Evolutionary conservation across 2,113 vertebrate species (phyloP).

Genomic region (Percopsis transmontana): DNA sequence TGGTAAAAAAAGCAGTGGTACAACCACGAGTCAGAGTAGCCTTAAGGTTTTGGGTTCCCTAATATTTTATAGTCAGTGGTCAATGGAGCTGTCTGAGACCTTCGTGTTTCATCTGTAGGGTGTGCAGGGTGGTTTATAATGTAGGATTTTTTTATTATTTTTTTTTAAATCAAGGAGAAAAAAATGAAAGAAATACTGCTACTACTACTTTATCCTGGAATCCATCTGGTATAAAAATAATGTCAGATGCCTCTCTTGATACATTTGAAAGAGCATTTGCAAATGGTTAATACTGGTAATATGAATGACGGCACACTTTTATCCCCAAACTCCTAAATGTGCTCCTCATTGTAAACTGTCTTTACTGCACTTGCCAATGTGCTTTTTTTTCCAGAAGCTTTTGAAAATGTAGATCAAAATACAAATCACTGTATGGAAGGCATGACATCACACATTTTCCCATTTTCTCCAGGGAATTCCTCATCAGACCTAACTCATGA

Average conservation of each 20-base stretch:
- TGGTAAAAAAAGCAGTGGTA: slow-evolving; percentile 10
- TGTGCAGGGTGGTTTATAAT: neutral
- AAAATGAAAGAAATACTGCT: slow-evolving; percentile 14
- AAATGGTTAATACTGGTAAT: slow-evolving; percentile 49
- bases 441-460: slow-evolving; percentile 35
- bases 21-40: slow-evolving; percentile 16
- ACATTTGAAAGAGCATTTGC: slow-evolving; percentile 37
- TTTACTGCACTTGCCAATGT: slow-evolving; percentile 23
- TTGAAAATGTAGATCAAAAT: slow-evolving; percentile 49
- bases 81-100: slow-evolving; percentile 19
- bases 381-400: slow-evolving; percentile 26
- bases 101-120: neutral
- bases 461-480: slow-evolving; percentile 21
- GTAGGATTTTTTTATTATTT: neutral
- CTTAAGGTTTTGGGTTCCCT: slow-evolving; percentile 11
- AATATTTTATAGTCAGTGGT: slow-evolving; percentile 17
- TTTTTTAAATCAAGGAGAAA: slow-evolving; percentile 20
- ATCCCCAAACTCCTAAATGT: slow-evolving; percentile 34
- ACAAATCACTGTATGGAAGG: slow-evolving; percentile 24
- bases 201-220: slow-evolving; percentile 28
- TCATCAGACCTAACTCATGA: slow-evolving; percentile 17
- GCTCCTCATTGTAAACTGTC: slow-evolving; percentile 25
- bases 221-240: slow-evolving; percentile 32
- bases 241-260: slow-evolving; percentile 29
- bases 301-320: slow-evolving; percentile 36